Conservation (phyloP, 2,113 vertebrate species). For the Dipodomys merriami region DNA sequence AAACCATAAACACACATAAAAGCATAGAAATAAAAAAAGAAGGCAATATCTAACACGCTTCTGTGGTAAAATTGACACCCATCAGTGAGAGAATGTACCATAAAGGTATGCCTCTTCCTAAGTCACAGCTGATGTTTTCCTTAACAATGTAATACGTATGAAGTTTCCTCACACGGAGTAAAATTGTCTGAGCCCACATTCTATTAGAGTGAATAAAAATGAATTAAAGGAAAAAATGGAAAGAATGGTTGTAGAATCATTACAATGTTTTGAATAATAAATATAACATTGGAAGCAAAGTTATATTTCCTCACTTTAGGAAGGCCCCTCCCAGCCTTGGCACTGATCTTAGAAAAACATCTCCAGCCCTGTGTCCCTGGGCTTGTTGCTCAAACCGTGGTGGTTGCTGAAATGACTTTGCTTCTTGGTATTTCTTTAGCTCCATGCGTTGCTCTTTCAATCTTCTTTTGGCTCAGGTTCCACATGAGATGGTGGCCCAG, state of each 20-base stretch:
- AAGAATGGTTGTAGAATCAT: not conserved
- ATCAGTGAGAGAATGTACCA: not conserved
- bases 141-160: not conserved
- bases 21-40: not conserved
- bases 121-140: slow-evolving; percentile 8
- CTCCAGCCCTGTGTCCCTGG: not conserved
- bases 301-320: not conserved
- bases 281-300: not conserved
- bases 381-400: not conserved
- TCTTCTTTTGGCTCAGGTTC: slow-evolving; percentile 87
- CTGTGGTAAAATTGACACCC: not conserved
- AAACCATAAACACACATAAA: too few species aligned
- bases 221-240: slow-evolving; percentile 13
- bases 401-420: not conserved
- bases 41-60: slow-evolving; percentile 2
- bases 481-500: slow-evolving; percentile 95
- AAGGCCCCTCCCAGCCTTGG: not conserved
- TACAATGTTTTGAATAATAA: not conserved
- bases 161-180: not conserved
- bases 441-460: not conserved
- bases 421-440: slow-evolving; percentile 50
- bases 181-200: not conserved
- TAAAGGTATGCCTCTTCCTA: slow-evolving; percentile 14
- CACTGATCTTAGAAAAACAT: not conserved
- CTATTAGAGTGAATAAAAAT: slow-evolving; percentile 53